A percentile compares a stretch with the other conserved stretches of the same genome.
Conservation (phyloP, 2,113 vertebrate genomes). For the Scopus umbretta region DNA sequence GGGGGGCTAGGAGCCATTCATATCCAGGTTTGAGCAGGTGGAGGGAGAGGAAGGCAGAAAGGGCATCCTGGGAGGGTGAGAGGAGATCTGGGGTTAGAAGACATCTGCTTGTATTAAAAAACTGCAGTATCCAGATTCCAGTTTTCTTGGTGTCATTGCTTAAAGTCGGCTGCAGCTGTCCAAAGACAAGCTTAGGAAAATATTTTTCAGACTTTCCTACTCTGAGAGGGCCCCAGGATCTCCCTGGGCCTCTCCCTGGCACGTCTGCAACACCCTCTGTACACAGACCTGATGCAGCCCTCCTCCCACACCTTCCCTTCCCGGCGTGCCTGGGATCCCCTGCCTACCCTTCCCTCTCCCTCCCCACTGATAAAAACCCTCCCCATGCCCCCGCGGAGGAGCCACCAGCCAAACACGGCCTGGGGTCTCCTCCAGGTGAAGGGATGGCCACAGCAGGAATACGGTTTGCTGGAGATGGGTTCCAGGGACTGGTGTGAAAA, state of each 20-base stretch:
- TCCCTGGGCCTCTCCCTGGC: conserved; percentile 66
- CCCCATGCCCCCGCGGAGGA: rapidly evolving
- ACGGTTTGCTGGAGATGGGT: neutral
- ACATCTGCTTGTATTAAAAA: conserved; percentile 53
- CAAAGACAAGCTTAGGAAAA: conserved; percentile 64
- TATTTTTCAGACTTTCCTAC: conserved; percentile 68
- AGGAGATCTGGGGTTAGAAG: neutral
- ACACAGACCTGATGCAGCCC: conserved; percentile 15
- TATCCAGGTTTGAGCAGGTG: neutral
- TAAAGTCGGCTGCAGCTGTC: conserved; percentile 52
- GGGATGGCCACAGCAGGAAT: neutral
- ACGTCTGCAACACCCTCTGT: conserved; percentile 41
- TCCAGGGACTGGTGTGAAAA: neutral
- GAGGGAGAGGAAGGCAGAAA: neutral
- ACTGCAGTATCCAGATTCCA: conserved; percentile 4
- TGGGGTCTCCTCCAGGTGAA: neutral
- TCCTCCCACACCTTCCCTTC: conserved; percentile 51
- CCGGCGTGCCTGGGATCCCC: neutral
- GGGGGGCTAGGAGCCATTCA: neutral
- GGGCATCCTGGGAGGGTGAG: neutral
- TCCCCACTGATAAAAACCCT: neutral
- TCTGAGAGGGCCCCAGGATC: conserved; percentile 55
- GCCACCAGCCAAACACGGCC: neutral
- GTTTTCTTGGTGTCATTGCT: conserved; percentile 47
- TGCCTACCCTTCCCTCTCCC: neutral